Conservation (phyloP, 2,888 invertebrate genomes). For the Vanessa cardui region DNA sequence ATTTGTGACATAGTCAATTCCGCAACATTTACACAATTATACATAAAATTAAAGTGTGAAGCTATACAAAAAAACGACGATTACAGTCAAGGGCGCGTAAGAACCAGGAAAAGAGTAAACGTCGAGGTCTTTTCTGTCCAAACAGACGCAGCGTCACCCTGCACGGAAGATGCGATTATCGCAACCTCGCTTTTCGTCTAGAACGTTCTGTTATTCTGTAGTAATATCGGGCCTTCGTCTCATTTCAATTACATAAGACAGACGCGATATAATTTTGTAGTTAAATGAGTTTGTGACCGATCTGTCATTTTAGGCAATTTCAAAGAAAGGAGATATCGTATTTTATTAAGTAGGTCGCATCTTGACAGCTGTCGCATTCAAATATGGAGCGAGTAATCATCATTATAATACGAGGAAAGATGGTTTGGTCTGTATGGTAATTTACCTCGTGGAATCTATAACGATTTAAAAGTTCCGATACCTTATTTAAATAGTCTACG, state of each 20-base stretch:
- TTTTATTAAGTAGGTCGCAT: too few species aligned
- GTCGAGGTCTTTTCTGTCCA: conserved; percentile 68
- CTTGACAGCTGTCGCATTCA: too few species aligned
- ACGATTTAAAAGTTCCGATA: not conserved
- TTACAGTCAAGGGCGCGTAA: conserved; percentile 68
- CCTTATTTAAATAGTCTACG: not conserved
- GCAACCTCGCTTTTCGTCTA: conserved; percentile 42
- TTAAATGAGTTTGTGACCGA: not conserved
- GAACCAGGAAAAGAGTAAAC: conserved; percentile 72
- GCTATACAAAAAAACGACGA: conserved; percentile 47
- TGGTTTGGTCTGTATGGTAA: too few species aligned
- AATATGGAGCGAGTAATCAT: not conserved
- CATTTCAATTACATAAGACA: not conserved
- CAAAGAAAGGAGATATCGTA: too few species aligned
- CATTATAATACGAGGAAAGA: not conserved
- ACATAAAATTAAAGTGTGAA: conserved; percentile 1
- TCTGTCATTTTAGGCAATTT: not conserved
- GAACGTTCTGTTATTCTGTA: conserved; percentile 31
- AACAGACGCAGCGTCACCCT: conserved; percentile 60
- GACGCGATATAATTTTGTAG: not conserved
- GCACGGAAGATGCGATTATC: conserved; percentile 64
- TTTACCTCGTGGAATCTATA: too few species aligned
- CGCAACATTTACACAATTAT: too few species aligned
- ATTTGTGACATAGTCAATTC: too few species aligned
- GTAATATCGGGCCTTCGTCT: conserved; percentile 13